Evolutionary conservation across 2,888 invertebrate genomes (phyloP).

Genomic region (Gymnoscelis rufifasciata): DNA sequence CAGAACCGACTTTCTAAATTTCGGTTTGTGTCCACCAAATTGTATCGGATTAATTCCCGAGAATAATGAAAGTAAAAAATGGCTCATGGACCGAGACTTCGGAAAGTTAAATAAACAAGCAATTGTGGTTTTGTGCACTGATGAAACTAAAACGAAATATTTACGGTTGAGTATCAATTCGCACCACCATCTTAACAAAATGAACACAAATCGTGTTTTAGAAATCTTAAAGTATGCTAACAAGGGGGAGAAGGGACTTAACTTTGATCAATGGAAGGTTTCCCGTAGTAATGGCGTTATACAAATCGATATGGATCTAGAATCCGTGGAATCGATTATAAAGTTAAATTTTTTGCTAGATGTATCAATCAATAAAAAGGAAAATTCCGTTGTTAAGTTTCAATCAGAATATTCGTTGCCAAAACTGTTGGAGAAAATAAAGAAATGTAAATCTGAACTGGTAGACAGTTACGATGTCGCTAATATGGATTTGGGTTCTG

Average conservation of each 20-base stretch:
- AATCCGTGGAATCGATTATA: slow-evolving; percentile 52
- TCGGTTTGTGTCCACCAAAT: slow-evolving; percentile 53
- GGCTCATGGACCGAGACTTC: slow-evolving; percentile 50
- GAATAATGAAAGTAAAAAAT: slow-evolving; percentile 53
- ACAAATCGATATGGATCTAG: slow-evolving; percentile 54
- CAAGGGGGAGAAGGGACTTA: slow-evolving; percentile 53
- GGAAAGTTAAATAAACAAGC: slow-evolving; percentile 45
- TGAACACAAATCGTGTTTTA: slow-evolving; percentile 24
- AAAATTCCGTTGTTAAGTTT: slow-evolving; percentile 31
- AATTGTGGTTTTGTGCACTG: slow-evolving; percentile 46
- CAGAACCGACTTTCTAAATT: slow-evolving; percentile 56
- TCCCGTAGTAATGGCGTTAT: slow-evolving; percentile 22
- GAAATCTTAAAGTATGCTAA: slow-evolving; percentile 54
- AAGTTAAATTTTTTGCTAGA: slow-evolving; percentile 49
- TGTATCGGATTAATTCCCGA: slow-evolving; percentile 57
- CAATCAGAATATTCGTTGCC: slow-evolving; percentile 37
- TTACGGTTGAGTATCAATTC: slow-evolving; percentile 43
- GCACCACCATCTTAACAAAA: slow-evolving; percentile 17
- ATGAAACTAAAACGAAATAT: slow-evolving; percentile 41
- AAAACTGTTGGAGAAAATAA: slow-evolving; percentile 41
- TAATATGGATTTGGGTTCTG: slow-evolving; percentile 63
- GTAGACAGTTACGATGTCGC: slow-evolving; percentile 57
- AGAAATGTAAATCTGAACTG: slow-evolving; percentile 47
- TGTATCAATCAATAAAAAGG: slow-evolving; percentile 32
- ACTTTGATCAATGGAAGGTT: slow-evolving; percentile 56